Percentiles rank a stretch among this genome's conserved stretches.
Conservation (phyloP, 2,113 vertebrate species). For the Falco punctatus region DNA sequence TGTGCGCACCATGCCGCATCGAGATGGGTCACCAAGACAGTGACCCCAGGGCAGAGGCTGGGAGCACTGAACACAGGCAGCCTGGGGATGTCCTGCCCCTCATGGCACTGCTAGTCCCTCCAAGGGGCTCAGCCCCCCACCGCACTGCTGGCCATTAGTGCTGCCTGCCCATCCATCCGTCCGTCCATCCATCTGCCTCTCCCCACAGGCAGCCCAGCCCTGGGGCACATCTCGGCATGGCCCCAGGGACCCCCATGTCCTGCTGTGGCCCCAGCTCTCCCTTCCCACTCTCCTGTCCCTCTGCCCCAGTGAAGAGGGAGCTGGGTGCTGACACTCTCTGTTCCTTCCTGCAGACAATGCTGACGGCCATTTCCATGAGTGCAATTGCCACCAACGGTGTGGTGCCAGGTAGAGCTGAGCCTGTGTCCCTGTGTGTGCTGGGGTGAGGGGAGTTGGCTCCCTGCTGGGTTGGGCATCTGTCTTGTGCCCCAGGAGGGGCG, state of each 20-base stretch:
- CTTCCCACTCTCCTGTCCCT: neutral
- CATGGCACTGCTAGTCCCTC: rapidly evolving
- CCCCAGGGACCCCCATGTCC: neutral
- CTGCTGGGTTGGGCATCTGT: rapidly evolving
- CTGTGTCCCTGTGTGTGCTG: rapidly evolving
- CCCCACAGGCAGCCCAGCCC: neutral
- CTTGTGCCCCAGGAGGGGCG: neutral
- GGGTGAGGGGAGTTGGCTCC: neutral
- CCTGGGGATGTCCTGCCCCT: neutral
- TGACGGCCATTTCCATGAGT: slow-evolving; percentile 99
- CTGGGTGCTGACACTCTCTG: neutral
- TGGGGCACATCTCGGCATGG: neutral
- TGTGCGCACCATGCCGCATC: rapidly evolving
- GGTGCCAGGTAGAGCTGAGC: slow-evolving; percentile 86
- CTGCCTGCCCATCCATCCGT: neutral
- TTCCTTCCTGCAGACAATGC: slow-evolving; percentile 89
- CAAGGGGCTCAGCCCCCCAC: neutral
- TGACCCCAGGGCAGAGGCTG: neutral
- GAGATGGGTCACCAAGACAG: neutral
- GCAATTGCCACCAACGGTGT: slow-evolving; percentile 98
- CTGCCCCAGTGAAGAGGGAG: neutral
- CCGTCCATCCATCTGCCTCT: neutral
- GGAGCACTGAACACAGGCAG: neutral
- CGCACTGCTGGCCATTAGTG: neutral
- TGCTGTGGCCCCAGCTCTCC: neutral